Conservation (phyloP, 2,888 invertebrate genomes). For the Hesperia comma region DNA sequence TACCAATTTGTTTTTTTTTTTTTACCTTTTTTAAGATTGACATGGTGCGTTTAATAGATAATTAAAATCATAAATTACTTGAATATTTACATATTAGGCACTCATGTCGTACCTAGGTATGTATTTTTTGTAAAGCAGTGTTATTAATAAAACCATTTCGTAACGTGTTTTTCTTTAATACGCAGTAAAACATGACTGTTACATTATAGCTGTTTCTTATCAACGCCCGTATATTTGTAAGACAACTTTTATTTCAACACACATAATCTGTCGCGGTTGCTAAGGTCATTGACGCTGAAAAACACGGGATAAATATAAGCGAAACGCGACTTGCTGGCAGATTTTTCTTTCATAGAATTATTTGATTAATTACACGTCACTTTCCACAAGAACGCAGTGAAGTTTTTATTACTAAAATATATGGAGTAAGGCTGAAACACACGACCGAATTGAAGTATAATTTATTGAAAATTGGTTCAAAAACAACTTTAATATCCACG, state of each 20-base stretch:
- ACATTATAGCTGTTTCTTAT: conserved; percentile 22
- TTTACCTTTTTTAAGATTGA: too few relatives aligned
- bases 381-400: conserved; percentile 1
- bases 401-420: conserved; percentile 10
- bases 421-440: not conserved
- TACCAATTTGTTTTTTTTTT: too few relatives aligned
- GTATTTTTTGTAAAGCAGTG: not conserved
- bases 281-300: conserved; percentile 27
- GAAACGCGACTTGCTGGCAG: not conserved
- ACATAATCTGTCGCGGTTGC: conserved; percentile 14
- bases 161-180: not conserved
- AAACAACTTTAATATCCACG: too few relatives aligned
- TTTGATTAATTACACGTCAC: conserved; percentile 4
- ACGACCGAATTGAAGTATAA: not conserved
- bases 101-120: too few relatives aligned
- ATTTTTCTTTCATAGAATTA: not conserved
- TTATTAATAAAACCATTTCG: not conserved
- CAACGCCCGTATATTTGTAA: conserved; percentile 19
- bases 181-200: conserved; percentile 4
- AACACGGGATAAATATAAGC: conserved; percentile 12
- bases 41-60: too few relatives aligned
- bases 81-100: too few relatives aligned
- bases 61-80: too few relatives aligned
- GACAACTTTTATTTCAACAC: conserved; percentile 27
- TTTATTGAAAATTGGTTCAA: too few relatives aligned